These are phyloP conservation scores for Athripsodes cinereus DNA, from an alignment of 2,888 invertebrate species.

Conservation along the genomic window DNA sequence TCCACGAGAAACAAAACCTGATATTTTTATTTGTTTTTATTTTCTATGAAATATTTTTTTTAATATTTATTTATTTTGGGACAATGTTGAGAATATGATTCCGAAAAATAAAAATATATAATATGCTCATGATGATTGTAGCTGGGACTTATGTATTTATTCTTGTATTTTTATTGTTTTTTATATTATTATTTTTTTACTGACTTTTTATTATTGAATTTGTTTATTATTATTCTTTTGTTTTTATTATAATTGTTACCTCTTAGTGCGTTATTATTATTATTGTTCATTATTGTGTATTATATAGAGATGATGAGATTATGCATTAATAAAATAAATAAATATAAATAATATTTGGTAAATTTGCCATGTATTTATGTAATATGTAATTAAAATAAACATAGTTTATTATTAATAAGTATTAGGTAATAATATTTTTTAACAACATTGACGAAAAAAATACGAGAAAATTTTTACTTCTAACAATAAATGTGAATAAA, in stretches of 20 bases:
- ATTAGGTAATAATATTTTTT: not conserved
- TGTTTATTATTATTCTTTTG: not conserved
- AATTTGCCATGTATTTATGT: not conserved
- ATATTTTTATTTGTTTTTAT: no score
- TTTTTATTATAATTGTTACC: slow-evolving; percentile 25
- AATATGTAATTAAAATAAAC: not conserved
- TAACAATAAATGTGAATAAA: not conserved
- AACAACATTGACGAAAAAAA: not conserved
- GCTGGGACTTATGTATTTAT: slow-evolving; percentile 18
- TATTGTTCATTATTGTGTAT: slow-evolving; percentile 26
- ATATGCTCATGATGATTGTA: slow-evolving; percentile 20
- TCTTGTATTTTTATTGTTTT: slow-evolving; percentile 1
- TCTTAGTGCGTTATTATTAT: slow-evolving; percentile 24
- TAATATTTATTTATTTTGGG: not conserved
- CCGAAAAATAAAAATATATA: slow-evolving; percentile 2
- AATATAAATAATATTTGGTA: not conserved
- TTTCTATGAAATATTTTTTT: no score
- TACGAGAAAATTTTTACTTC: no score
- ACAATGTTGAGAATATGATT: slow-evolving; percentile 13
- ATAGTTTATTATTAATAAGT: not conserved
- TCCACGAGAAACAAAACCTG: no score
- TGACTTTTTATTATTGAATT: slow-evolving; percentile 1
- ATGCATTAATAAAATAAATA: not conserved
- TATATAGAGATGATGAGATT: not conserved
- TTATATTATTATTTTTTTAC: slow-evolving; percentile 10